A percentile compares a stretch with the other conserved stretches of the same genome.
Conservation (phyloP, 1,140 invertebrate genomes). For the Microplitis mediator region DNA sequence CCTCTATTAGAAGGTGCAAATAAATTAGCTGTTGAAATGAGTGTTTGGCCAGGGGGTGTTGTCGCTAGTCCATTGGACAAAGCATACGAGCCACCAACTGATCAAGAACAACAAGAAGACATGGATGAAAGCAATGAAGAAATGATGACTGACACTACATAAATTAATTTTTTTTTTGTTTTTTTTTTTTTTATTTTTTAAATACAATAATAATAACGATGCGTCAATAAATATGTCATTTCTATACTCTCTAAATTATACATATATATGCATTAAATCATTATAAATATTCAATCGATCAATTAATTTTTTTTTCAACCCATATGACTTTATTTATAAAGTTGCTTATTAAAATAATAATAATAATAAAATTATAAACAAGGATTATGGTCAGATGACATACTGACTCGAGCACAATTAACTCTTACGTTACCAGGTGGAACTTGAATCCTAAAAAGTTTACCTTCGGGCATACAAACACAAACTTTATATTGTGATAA, state of each 20-base stretch:
- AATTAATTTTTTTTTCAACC: too few relatives aligned
- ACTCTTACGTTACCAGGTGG: constrained; percentile 62
- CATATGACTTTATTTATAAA: too few relatives aligned
- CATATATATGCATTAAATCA: too few relatives aligned
- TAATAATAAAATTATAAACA: constrained; percentile 59
- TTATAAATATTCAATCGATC: too few relatives aligned
- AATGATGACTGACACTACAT: constrained; percentile 63
- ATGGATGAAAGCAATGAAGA: constrained; percentile 64
- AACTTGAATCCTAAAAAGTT: constrained; percentile 77
- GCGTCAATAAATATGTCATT: too few relatives aligned
- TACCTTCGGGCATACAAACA: constrained; percentile 85
- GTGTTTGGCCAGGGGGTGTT: constrained; percentile 89
- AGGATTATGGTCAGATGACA: constrained; percentile 71
- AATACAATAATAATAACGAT: too few relatives aligned
- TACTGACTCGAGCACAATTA: constrained; percentile 70
- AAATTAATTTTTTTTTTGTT: too few relatives aligned
- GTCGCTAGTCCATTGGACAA: constrained; percentile 90
- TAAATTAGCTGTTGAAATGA: constrained; percentile 77
- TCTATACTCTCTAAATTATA: too few relatives aligned
- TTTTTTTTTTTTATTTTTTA: too few relatives aligned
- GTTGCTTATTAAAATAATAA: too few relatives aligned
- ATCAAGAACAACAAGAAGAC: constrained; percentile 67
- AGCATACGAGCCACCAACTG: constrained; percentile 79
- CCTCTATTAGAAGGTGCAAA: constrained; percentile 80
- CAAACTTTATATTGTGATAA: constrained; percentile 79